Percentiles rank a stretch among this genome's conserved stretches.
phyloP scores from a whole-genome alignment of 2,888 invertebrate genomes.

The Vanessa cardui region DNA sequence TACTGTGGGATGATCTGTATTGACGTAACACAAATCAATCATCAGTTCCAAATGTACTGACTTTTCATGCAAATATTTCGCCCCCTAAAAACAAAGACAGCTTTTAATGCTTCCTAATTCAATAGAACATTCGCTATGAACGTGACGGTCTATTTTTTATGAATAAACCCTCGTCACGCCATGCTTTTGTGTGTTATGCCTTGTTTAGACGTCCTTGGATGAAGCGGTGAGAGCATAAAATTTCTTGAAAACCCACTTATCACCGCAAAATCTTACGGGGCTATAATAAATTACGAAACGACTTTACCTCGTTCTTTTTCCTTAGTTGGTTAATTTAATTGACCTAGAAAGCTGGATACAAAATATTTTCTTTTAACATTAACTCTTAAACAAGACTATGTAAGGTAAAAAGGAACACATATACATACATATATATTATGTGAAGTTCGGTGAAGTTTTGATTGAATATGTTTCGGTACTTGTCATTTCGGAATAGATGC shows the following conservation, averaged over 20 bases:
- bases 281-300: constrained; percentile 26
- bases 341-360: constrained; percentile 28
- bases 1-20: too few relatives aligned
- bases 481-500: neutral
- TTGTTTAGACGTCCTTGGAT: constrained; percentile 28
- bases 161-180: constrained; percentile 41
- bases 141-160: constrained; percentile 38
- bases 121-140: constrained; percentile 32
- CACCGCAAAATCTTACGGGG: constrained; percentile 20
- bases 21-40: too few relatives aligned
- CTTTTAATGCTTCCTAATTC: constrained; percentile 30
- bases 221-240: constrained; percentile 4
- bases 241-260: constrained; percentile 21
- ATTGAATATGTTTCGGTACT: too few relatives aligned
- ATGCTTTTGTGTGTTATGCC: constrained; percentile 36
- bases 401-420: too few relatives aligned
- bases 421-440: too few relatives aligned
- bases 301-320: constrained; percentile 13
- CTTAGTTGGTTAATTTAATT: constrained; percentile 25
- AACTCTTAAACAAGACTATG: constrained; percentile 7
- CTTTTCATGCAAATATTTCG: neutral
- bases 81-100: constrained; percentile 21
- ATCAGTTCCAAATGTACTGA: too few relatives aligned
- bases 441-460: too few relatives aligned
- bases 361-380: constrained; percentile 15